These are phyloP conservation scores for Lycodopsis pacificus DNA, from an alignment of 2,797 vertebrate genomes.

Conservation along the genomic window DNA sequence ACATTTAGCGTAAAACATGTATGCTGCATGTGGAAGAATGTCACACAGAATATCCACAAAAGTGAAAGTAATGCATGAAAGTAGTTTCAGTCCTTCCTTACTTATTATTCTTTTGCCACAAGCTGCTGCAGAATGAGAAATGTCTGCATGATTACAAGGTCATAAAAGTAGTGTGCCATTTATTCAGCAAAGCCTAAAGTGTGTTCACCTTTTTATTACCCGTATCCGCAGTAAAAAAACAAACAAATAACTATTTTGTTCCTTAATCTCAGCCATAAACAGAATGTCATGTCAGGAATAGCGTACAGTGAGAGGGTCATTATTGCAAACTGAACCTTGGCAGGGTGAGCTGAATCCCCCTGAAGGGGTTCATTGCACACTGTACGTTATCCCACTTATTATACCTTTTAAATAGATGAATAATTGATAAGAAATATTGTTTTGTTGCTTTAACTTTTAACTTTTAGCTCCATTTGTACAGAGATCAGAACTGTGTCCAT, in stretches of 20 bases:
- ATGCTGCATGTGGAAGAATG: not conserved
- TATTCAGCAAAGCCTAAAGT: not conserved
- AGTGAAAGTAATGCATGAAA: not conserved
- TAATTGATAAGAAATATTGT: too few species aligned
- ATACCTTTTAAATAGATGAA: too few species aligned
- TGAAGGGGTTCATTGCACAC: too few species aligned
- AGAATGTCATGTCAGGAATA: not conserved
- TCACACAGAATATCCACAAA: not conserved
- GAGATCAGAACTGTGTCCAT: too few species aligned
- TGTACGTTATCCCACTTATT: not conserved
- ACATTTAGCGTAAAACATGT: not conserved
- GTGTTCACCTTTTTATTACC: not conserved
- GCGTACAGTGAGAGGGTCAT: too few species aligned
- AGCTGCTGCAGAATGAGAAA: not conserved
- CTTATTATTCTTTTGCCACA: not conserved
- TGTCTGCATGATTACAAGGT: not conserved
- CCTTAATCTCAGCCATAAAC: not conserved
- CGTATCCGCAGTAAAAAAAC: not conserved
- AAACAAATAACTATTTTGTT: not conserved
- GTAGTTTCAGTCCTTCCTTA: not conserved
- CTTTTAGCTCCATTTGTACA: too few species aligned
- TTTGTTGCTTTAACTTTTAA: too few species aligned
- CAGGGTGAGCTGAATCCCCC: too few species aligned
- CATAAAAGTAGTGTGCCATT: not conserved
- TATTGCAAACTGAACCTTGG: too few species aligned